Conservation (phyloP, 2,113 vertebrate genomes). For the Sturnira hondurensis region DNA sequence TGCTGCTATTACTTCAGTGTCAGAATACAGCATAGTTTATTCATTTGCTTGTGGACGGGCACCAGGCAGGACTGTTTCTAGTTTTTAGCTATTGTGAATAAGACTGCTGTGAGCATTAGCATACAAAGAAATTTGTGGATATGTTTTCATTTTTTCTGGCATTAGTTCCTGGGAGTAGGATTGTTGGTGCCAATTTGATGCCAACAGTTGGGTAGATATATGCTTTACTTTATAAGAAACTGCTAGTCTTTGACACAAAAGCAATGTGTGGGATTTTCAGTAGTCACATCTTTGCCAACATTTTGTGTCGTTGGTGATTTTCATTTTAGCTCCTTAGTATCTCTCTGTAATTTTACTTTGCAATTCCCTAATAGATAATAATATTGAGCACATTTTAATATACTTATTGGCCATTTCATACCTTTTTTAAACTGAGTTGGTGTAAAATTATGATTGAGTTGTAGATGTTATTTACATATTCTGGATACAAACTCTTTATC, state of each 20-base stretch:
- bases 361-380: neutral
- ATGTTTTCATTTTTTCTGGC: too few relatives aligned
- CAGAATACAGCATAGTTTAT: too few relatives aligned
- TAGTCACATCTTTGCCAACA: neutral
- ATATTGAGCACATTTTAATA: neutral
- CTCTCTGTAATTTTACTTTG: neutral
- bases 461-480: neutral
- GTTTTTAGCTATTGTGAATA: too few relatives aligned
- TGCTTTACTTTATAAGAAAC: neutral
- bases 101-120: too few relatives aligned
- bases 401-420: neutral
- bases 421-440: neutral
- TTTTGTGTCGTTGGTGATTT: neutral
- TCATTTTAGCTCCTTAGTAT: neutral
- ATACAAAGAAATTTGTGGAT: too few relatives aligned
- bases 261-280: neutral
- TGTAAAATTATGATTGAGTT: neutral
- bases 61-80: too few relatives aligned
- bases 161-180: too few relatives aligned
- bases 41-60: too few relatives aligned
- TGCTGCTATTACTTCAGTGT: too few relatives aligned
- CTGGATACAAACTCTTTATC: neutral
- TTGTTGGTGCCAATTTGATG: too few relatives aligned
- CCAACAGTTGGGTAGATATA: too few relatives aligned
- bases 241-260: neutral